Conservation (phyloP, 2,113 vertebrate genomes). For the Myocastor coypus region DNA sequence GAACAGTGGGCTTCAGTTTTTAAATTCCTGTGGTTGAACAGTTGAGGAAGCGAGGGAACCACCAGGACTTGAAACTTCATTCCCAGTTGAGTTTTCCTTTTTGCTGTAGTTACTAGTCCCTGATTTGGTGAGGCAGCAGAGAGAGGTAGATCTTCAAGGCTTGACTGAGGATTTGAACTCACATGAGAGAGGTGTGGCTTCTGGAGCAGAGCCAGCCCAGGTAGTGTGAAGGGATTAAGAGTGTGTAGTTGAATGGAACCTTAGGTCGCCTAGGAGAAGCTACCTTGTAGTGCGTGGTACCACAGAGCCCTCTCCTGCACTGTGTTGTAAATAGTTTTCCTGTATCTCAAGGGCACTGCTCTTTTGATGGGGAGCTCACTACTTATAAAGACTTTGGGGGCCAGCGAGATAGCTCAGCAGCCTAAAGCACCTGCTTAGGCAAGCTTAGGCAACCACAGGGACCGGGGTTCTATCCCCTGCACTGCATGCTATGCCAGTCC, state of each 20-base stretch:
- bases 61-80: background rate
- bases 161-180: background rate
- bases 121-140: background rate
- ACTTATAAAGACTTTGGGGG: background rate
- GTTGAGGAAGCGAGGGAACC: background rate
- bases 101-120: background rate
- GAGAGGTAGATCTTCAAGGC: background rate
- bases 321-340: background rate
- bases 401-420: no score
- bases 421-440: no score
- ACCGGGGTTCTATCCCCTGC: no score
- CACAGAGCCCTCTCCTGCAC: background rate
- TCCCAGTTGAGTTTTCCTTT: background rate
- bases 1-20: background rate
- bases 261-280: background rate
- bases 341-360: background rate
- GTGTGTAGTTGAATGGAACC: background rate
- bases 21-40: background rate
- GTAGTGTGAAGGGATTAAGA: background rate
- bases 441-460: no score
- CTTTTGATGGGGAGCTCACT: background rate
- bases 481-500: no score
- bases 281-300: background rate
- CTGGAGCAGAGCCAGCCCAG: background rate
- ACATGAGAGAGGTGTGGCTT: background rate